Evolutionary conservation across 2,113 vertebrate genomes (phyloP).

Genomic region (Festucalex cinctus): DNA sequence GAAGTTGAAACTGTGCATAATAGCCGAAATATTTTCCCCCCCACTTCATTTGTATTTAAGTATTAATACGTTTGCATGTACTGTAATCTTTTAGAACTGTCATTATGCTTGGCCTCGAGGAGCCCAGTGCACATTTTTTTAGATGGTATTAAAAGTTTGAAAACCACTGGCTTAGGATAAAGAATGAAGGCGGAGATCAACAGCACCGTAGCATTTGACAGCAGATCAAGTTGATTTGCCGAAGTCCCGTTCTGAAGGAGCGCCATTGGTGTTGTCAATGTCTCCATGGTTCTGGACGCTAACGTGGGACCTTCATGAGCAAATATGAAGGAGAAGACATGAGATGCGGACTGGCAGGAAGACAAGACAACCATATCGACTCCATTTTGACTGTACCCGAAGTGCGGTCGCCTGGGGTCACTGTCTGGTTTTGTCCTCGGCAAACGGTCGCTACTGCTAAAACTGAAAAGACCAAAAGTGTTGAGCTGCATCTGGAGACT

Average conservation of each 20-base stretch:
- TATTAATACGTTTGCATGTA: too few relatives aligned
- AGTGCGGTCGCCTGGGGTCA: background rate
- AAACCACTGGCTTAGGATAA: background rate
- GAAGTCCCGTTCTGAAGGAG: background rate
- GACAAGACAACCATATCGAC: background rate
- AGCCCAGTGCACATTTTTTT: background rate
- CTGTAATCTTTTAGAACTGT: too few relatives aligned
- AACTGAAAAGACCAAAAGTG: background rate
- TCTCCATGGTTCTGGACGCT: background rate
- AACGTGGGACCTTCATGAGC: background rate
- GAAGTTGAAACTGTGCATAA: too few relatives aligned
- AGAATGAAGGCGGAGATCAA: background rate
- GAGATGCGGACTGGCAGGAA: background rate
- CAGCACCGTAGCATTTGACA: background rate
- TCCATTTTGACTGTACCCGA: background rate
- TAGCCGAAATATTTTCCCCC: too few relatives aligned
- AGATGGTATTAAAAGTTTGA: background rate
- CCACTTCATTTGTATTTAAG: too few relatives aligned
- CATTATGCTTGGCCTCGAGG: background rate
- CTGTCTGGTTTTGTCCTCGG: background rate
- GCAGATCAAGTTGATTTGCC: background rate
- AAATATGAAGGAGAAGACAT: background rate
- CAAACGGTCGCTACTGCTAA: background rate
- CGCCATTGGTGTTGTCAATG: background rate
- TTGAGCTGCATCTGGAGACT: background rate